Evolutionary conservation across 2,797 vertebrate genomes (phyloP).

Genomic region (Galagoides demidoff): DNA sequence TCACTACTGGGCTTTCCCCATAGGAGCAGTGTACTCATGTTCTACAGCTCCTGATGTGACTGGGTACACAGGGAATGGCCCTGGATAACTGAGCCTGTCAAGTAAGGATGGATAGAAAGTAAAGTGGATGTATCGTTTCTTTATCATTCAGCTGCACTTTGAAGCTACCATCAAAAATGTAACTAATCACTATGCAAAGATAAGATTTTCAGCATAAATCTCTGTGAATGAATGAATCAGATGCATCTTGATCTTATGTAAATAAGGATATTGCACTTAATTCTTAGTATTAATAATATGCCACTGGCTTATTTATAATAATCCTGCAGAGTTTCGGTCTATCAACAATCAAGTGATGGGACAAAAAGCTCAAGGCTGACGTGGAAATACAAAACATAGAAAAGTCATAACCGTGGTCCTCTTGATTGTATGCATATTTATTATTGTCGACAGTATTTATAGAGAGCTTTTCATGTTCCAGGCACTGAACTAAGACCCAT

Average conservation of each 20-base stretch:
- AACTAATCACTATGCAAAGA: conserved; percentile 42
- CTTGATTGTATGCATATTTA: background rate
- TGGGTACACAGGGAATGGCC: background rate
- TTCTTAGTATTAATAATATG: conserved; percentile 19
- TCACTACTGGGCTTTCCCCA: conserved; percentile 67
- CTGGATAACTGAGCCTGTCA: conserved; percentile 56
- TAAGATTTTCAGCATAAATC: conserved; percentile 18
- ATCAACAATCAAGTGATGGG: background rate
- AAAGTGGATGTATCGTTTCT: conserved; percentile 52
- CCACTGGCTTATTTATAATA: background rate
- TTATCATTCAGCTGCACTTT: conserved; percentile 15
- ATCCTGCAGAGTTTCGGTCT: background rate
- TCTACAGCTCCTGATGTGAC: conserved; percentile 64
- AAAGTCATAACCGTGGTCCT: conserved; percentile 17
- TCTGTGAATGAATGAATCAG: conserved; percentile 10
- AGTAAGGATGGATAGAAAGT: conserved; percentile 26
- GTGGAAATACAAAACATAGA: background rate
- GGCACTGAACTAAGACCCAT: background rate
- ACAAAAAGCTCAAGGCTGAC: conserved; percentile 9
- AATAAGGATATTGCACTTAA: background rate
- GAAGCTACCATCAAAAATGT: background rate
- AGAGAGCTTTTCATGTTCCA: background rate
- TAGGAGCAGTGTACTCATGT: conserved; percentile 59
- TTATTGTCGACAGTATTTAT: background rate
- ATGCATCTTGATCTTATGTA: background rate